These are phyloP conservation scores for Propithecus perrieri DNA, from an alignment of 2,797 vertebrate genomes.

Conservation along the genomic window DNA sequence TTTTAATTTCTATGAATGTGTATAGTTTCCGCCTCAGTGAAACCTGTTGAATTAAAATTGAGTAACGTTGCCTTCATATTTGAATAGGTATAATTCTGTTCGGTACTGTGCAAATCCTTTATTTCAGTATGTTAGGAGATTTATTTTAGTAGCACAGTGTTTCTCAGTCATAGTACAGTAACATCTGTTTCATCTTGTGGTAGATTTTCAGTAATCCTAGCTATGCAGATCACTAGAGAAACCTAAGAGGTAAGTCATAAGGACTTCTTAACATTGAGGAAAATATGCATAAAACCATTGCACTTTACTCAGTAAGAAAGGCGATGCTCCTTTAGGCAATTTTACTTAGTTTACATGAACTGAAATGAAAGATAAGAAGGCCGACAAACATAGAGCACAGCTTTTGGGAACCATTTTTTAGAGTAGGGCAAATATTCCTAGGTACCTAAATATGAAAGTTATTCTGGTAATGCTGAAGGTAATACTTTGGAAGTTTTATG, in stretches of 20 bases:
- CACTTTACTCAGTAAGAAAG: neutral
- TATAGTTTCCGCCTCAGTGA: neutral
- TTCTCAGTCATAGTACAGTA: neutral
- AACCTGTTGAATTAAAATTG: neutral
- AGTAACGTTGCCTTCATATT: neutral
- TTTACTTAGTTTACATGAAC: conserved; percentile 1
- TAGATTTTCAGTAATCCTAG: neutral
- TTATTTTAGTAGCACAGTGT: neutral
- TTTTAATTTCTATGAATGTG: neutral
- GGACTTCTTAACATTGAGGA: neutral
- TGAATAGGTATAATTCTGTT: neutral
- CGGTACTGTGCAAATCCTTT: neutral
- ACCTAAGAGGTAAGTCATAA: neutral
- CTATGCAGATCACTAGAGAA: neutral
- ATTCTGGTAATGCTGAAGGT: conserved; percentile 5
- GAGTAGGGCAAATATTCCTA: neutral
- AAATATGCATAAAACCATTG: conserved; percentile 23
- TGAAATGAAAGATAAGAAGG: conserved; percentile 5
- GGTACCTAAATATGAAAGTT: neutral
- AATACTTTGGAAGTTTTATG: neutral
- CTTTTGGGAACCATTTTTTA: neutral
- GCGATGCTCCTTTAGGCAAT: neutral
- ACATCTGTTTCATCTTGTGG: neutral
- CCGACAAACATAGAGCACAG: neutral
- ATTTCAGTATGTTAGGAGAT: neutral